Conservation (phyloP, 2,888 invertebrate genomes). For the Mimas tiliae region DNA sequence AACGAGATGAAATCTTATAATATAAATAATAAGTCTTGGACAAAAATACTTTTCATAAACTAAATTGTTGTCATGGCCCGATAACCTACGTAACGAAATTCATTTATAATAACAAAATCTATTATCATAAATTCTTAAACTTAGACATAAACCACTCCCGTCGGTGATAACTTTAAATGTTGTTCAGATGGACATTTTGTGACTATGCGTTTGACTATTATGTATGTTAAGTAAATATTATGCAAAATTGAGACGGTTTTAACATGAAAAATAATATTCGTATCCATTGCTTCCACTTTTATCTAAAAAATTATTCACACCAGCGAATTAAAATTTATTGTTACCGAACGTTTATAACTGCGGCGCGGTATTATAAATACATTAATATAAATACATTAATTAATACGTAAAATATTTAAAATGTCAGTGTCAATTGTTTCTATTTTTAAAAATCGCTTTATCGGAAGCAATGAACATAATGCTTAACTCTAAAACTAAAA, state of each 20-base stretch:
- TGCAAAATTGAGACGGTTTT: conserved; percentile 60
- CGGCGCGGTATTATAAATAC: conserved; percentile 40
- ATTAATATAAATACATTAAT: no score
- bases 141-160: conserved; percentile 78
- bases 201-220: conserved; percentile 78
- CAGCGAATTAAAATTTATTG: conserved; percentile 9
- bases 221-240: conserved; percentile 54
- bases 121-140: conserved; percentile 69
- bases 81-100: conserved; percentile 76
- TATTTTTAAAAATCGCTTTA: not conserved
- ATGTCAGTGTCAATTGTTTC: not conserved
- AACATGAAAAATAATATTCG: conserved; percentile 59
- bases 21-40: conserved; percentile 77
- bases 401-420: conserved; percentile 19
- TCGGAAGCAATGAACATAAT: conserved; percentile 57
- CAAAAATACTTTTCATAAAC: conserved; percentile 70
- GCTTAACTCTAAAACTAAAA: conserved; percentile 66
- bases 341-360: not conserved
- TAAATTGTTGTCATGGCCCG: conserved; percentile 80
- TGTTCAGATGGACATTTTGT: conserved; percentile 70
- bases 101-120: conserved; percentile 70
- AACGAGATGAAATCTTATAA: conserved; percentile 52
- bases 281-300: conserved; percentile 61
- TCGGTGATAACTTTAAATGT: conserved; percentile 73
- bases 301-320: not conserved